Conservation (phyloP, 2,888 invertebrate species). For the Epiblema foenella region DNA sequence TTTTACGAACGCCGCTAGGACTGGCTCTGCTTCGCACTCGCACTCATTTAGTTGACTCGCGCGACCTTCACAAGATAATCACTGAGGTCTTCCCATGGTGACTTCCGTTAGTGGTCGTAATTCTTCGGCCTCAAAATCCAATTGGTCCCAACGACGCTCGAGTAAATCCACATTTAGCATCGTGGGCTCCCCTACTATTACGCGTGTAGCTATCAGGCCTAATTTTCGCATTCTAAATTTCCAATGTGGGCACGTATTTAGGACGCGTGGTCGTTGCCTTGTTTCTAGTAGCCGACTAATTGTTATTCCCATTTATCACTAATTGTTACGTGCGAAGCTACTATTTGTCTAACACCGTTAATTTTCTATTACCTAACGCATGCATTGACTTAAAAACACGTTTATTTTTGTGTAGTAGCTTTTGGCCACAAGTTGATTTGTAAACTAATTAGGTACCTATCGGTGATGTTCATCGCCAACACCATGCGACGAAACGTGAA, state of each 20-base stretch:
- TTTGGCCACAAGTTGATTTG: background rate
- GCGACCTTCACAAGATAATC: background rate
- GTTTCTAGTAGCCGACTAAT: constrained; percentile 25
- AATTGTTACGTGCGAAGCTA: constrained; percentile 26
- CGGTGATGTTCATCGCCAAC: no score
- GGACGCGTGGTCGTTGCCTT: constrained; percentile 22
- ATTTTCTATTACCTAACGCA: constrained; percentile 25
- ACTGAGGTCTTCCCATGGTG: constrained; percentile 4
- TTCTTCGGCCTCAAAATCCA: no score
- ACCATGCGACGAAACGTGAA: no score
- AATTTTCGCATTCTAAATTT: constrained; percentile 36
- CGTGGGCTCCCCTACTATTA: no score
- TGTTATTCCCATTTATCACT: constrained; percentile 22
- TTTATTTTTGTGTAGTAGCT: background rate
- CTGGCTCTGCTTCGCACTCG: background rate
- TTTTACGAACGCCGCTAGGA: background rate
- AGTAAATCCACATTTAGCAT: no score
- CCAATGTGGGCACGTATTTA: constrained; percentile 34
- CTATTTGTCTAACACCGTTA: constrained; percentile 16
- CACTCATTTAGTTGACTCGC: no score
- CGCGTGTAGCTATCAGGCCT: background rate
- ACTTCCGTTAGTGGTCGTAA: constrained; percentile 12
- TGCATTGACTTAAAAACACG: constrained; percentile 11
- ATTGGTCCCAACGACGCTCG: no score
- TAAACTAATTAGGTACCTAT: background rate